A percentile compares a stretch with the other conserved stretches of the same genome.
These are phyloP conservation scores for Antheraea yamamai DNA, from an alignment of 2,888 invertebrate genomes.

Conservation along the genomic window DNA sequence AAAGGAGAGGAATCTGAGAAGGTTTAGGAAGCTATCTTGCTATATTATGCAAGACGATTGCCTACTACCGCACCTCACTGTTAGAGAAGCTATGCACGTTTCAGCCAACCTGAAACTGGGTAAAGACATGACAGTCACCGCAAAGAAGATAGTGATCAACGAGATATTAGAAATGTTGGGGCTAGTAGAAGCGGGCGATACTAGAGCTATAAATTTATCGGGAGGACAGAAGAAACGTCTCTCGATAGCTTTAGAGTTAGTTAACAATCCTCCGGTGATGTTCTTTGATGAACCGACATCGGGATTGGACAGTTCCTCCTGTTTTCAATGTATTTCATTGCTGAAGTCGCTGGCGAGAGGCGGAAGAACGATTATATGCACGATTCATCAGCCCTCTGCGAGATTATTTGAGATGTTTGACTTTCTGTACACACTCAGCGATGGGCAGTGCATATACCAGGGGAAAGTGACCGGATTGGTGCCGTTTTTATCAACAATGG, in stretches of 20 bases:
- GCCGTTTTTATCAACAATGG: conserved; percentile 92
- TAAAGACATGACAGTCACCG: conserved; percentile 86
- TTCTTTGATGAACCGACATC: conserved; percentile 98
- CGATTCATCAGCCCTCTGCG: conserved; percentile 98
- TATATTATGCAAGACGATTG: conserved; percentile 99
- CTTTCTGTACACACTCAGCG: conserved; percentile 93
- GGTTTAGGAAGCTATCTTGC: conserved; percentile 96
- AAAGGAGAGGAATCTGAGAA: conserved; percentile 90
- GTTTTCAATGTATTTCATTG: conserved; percentile 95
- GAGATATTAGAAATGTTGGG: conserved; percentile 94
- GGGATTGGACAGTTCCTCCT: conserved; percentile 96
- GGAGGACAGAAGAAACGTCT: conserved; percentile 95
- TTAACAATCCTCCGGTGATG: conserved; percentile 98
- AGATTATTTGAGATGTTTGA: conserved; percentile 98
- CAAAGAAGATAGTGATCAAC: conserved; percentile 90
- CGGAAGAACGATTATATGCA: conserved; percentile 95
- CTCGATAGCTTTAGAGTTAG: conserved; percentile 95
- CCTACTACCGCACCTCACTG: conserved; percentile 93
- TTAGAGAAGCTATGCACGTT: conserved; percentile 95
- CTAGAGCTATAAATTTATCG: conserved; percentile 90
- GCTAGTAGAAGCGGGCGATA: conserved; percentile 89
- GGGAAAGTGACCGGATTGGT: conserved; percentile 92
- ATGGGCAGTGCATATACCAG: conserved; percentile 96
- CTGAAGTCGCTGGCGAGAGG: conserved; percentile 94
- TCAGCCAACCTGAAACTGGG: conserved; percentile 96